Evolutionary conservation across 2,113 vertebrate genomes (phyloP).

Genomic region (Tonatia bakeri): DNA sequence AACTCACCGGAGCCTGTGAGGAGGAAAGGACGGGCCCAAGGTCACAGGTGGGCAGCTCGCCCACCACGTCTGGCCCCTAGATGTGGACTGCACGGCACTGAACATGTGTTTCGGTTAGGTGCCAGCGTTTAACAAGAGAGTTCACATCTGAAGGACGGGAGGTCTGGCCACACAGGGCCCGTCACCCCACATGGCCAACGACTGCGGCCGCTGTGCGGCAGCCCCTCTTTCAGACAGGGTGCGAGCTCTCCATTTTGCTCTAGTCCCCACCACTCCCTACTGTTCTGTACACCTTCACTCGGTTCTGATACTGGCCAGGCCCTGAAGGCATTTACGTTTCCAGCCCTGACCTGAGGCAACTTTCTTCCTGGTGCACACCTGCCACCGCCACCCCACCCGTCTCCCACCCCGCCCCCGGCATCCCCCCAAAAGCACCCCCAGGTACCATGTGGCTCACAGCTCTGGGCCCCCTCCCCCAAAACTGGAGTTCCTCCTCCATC

Average conservation of each 20-base stretch:
- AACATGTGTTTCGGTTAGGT: not conserved
- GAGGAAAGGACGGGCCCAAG: no score
- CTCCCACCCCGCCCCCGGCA: no score
- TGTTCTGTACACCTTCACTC: not conserved
- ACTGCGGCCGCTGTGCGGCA: fast-evolving
- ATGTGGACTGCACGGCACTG: not conserved
- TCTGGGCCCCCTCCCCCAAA: not conserved
- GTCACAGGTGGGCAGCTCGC: not conserved
- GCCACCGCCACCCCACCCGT: not conserved
- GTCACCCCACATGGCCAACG: fast-evolving
- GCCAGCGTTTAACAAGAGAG: not conserved
- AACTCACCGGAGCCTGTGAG: not conserved
- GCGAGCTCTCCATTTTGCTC: not conserved
- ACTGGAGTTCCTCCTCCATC: not conserved
- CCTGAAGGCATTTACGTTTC: not conserved
- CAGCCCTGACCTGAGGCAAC: not conserved
- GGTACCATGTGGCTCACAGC: not conserved
- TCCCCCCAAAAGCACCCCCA: not conserved
- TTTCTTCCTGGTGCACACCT: not conserved
- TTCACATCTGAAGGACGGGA: not conserved
- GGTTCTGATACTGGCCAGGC: not conserved
- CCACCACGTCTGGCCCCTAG: fast-evolving
- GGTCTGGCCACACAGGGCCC: not conserved
- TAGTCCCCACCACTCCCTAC: not conserved
- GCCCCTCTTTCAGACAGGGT: not conserved